Conservation (phyloP, 2,113 vertebrate species). For the Numenius arquata region DNA sequence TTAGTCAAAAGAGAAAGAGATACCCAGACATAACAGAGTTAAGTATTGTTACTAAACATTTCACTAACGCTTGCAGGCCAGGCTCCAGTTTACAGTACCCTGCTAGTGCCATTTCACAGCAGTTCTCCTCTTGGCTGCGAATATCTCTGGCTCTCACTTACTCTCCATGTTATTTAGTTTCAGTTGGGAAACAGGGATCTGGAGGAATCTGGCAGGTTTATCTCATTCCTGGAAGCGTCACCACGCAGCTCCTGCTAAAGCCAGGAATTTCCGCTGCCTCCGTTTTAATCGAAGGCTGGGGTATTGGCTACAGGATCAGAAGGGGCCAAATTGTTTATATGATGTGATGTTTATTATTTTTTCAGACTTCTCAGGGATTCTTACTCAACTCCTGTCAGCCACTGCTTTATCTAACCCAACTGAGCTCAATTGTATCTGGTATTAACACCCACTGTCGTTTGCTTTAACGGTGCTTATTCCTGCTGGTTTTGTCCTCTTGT, state of each 20-base stretch:
- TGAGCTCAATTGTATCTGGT: not conserved
- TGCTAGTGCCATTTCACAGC: not conserved
- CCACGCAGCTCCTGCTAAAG: not conserved
- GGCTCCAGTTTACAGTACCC: slow-evolving; percentile 53
- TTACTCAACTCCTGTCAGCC: not conserved
- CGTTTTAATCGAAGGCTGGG: not conserved
- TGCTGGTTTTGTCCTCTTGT: not conserved
- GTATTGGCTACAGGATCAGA: slow-evolving; percentile 17
- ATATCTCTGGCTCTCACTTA: not conserved
- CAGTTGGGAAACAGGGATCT: slow-evolving; percentile 2
- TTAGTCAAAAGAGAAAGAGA: slow-evolving; percentile 24
- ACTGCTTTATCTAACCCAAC: slow-evolving; percentile 10
- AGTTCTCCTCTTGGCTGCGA: slow-evolving; percentile 33
- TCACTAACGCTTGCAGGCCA: slow-evolving; percentile 74
- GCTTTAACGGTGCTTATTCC: not conserved
- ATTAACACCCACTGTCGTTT: not conserved
- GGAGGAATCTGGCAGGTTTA: not conserved
- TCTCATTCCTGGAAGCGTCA: not conserved
- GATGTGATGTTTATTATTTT: slow-evolving; percentile 18
- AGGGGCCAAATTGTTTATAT: not conserved
- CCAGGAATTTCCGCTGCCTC: not conserved
- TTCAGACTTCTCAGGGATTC: slow-evolving; percentile 70
- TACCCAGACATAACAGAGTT: slow-evolving; percentile 6
- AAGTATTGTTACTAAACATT: slow-evolving; percentile 40
- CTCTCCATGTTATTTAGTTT: not conserved